These are phyloP conservation scores for Drosophila subobscura DNA, from an alignment of 1,140 invertebrate species.

Conservation along the genomic window DNA sequence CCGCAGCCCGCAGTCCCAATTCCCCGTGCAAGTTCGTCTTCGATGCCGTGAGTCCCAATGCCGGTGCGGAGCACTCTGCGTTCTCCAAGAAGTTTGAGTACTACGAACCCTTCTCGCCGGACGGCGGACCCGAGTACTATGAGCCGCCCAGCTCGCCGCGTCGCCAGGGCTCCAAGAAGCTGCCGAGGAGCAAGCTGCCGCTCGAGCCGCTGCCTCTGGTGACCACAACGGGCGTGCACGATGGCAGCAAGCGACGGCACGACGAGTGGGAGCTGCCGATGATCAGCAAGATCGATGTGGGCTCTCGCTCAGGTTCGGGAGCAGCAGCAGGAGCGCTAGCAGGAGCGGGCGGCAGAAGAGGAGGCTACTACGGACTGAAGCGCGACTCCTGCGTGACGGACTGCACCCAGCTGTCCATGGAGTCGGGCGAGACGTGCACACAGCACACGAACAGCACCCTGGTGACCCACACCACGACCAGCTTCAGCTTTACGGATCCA, in stretches of 20 bases:
- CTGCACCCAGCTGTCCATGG: constrained; percentile 76
- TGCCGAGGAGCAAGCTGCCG: constrained; percentile 32
- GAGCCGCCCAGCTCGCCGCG: constrained; percentile 67
- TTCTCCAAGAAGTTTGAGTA: constrained; percentile 76
- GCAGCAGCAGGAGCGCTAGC: neutral
- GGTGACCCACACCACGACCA: constrained; percentile 77
- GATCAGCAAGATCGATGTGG: constrained; percentile 72
- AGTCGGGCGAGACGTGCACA: constrained; percentile 66
- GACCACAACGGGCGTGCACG: constrained; percentile 44
- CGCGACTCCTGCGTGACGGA: constrained; percentile 80
- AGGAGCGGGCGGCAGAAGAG: constrained; percentile 4
- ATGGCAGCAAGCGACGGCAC: constrained; percentile 53
- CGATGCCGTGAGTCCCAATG: constrained; percentile 75
- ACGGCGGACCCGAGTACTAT: constrained; percentile 68
- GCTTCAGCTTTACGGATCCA: constrained; percentile 77
- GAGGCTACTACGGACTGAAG: constrained; percentile 61
- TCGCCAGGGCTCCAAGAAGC: constrained; percentile 70
- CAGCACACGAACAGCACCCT: constrained; percentile 70
- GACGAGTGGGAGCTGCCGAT: constrained; percentile 73
- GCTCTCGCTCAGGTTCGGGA: too few relatives aligned
- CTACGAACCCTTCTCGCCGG: constrained; percentile 80
- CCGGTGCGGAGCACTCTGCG: constrained; percentile 40
- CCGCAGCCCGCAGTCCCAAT: constrained; percentile 65
- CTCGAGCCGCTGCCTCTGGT: constrained; percentile 53
- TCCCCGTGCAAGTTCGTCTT: constrained; percentile 80